Conservation (phyloP, 2,113 vertebrate species). For the Oncorhynchus tshawytscha region DNA sequence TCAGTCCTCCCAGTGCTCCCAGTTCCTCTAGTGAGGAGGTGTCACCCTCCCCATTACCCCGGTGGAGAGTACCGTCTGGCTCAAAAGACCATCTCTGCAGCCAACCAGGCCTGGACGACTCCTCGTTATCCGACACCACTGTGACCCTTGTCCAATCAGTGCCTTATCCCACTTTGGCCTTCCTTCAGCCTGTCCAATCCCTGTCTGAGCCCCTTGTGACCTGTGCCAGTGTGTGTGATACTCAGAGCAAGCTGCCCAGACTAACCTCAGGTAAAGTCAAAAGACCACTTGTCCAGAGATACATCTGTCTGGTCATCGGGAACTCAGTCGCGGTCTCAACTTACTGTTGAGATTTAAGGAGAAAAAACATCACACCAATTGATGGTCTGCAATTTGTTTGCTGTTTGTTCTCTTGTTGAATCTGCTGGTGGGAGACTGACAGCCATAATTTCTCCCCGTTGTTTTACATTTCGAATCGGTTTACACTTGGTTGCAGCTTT, state of each 20-base stretch:
- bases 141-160: conserved; percentile 70
- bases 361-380: background rate
- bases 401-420: too few relatives aligned
- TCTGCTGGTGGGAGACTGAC: too few relatives aligned
- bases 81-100: conserved; percentile 42
- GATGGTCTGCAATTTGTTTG: too few relatives aligned
- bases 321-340: too few relatives aligned
- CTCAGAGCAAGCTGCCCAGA: conserved; percentile 78
- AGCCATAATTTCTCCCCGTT: too few relatives aligned
- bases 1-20: conserved; percentile 47
- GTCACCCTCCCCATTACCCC: conserved; percentile 64
- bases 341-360: too few relatives aligned
- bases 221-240: conserved; percentile 65
- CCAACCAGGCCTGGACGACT: conserved; percentile 68
- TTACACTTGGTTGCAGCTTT: too few relatives aligned
- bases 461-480: too few relatives aligned
- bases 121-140: conserved; percentile 74
- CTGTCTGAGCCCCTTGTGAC: conserved; percentile 54
- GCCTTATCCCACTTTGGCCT: conserved; percentile 71
- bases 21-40: conserved; percentile 55
- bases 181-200: conserved; percentile 64
- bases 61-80: conserved; percentile 65
- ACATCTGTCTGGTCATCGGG: background rate
- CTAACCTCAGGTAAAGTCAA: conserved; percentile 79
- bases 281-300: background rate